phyloP scores from a whole-genome alignment of 2,797 vertebrate species.

The Enoplosus armatus region DNA sequence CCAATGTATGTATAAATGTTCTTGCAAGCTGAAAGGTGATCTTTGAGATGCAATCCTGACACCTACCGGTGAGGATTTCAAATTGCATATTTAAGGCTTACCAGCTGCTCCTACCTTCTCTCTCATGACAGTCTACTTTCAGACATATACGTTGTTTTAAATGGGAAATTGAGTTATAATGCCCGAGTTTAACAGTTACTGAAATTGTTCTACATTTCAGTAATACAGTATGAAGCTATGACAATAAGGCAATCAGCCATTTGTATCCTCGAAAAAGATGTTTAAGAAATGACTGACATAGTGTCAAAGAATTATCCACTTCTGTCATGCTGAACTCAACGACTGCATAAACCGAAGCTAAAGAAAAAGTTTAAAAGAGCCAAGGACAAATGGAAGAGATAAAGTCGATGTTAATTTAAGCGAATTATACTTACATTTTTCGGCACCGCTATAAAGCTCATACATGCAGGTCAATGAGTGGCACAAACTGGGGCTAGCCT shows the following conservation, averaged over 20 bases:
- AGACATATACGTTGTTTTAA: background rate
- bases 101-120: background rate
- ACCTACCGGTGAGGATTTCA: slow-evolving; percentile 32
- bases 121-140: background rate
- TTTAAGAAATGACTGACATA: too few relatives aligned
- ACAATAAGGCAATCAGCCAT: background rate
- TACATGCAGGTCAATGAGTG: background rate
- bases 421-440: too few relatives aligned
- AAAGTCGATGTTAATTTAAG: background rate
- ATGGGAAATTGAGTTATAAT: background rate
- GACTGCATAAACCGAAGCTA: background rate
- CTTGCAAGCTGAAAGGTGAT: background rate
- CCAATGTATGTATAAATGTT: background rate
- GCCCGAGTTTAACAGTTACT: background rate
- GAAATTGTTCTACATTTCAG: background rate
- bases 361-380: background rate
- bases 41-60: slow-evolving; percentile 40
- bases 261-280: background rate
- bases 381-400: background rate
- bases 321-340: too few relatives aligned
- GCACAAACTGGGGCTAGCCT: background rate
- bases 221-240: background rate
- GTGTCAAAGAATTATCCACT: too few relatives aligned
- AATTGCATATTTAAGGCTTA: slow-evolving; percentile 7
- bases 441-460: background rate